phyloP scores from a whole-genome alignment of 1,140 invertebrate species.

The Macrobrachium nipponense region DNA sequence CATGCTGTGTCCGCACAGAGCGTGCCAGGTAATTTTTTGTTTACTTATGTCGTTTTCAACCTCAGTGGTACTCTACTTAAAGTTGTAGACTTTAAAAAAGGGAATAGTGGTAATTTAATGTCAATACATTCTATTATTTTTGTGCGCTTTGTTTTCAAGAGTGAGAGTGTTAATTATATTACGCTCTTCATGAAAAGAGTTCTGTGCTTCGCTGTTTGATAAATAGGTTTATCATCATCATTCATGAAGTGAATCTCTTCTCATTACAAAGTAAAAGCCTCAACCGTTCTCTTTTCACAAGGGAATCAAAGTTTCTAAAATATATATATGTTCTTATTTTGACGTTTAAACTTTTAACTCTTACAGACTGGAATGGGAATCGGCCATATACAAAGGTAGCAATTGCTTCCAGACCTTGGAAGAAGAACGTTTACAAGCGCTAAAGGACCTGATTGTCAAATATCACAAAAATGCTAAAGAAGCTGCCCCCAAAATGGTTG shows the following conservation, averaged over 20 bases:
- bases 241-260: too few relatives aligned
- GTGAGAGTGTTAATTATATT: too few relatives aligned
- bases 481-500: constrained; percentile 75
- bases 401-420: constrained; percentile 82
- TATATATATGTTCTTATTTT: too few relatives aligned
- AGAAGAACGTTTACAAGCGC: constrained; percentile 85
- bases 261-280: too few relatives aligned
- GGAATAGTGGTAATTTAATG: too few relatives aligned
- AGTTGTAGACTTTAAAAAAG: too few relatives aligned
- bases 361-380: constrained; percentile 88
- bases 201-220: too few relatives aligned
- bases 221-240: too few relatives aligned
- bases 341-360: constrained; percentile 27
- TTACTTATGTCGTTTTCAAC: neutral
- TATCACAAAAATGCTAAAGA: constrained; percentile 84
- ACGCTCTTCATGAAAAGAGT: too few relatives aligned
- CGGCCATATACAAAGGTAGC: constrained; percentile 82
- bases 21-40: constrained; percentile 76
- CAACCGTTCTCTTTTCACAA: neutral
- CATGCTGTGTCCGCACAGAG: constrained; percentile 88
- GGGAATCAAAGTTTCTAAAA: neutral
- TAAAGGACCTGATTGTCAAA: constrained; percentile 82
- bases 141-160: too few relatives aligned
- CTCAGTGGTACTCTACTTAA: neutral
- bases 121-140: too few relatives aligned